Base-by-base conservation (phyloP, 2,113 vertebrate species). In the Podocnemis expansa region DNA sequence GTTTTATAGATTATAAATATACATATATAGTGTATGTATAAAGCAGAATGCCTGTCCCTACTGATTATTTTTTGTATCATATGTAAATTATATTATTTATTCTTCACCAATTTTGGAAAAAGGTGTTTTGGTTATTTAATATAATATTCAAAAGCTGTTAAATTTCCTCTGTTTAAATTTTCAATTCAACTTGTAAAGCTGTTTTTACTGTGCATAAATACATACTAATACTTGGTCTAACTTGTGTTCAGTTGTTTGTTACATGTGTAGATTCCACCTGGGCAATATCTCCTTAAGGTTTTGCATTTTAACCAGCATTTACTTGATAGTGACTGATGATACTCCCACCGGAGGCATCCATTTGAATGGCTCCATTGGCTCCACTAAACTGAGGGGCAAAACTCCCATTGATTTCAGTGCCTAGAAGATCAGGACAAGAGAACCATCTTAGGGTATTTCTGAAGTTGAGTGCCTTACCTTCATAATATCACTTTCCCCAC, bases 41-140 rank as follows among this genome's bases (percentile, higher is more conserved):
- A 98, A 98, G 97, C 97, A 98, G 97, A 98, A 98, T 98, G 97
- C 97, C 96, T 98, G 98, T 97, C 97, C 96, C 97, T 98, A 97
- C 97, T 97, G 98, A 95, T 98, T 98, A 98, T 98, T 98, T 98
- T 98, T 98, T 98, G 98, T 98, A 98, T 96, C 96, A 98, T 98
- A 98, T 97, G 98, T 98, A 98, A 98, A 98, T 98, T 98, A 98
- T 98, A 98, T 98, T 98, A 98, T 98, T 98, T 98, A 98, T 98
- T 98, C 98, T 98, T 98, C 98, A 98, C 93, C 97, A 96, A 97
- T 97, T 98, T 98, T 92, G 97, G 98, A 94, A 97, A 98, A 98
- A 97, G 97, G 98, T 98, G 98, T 98, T 98, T 98, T 98, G 98
- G 98, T 98, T 98, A 98, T 98, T 98, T 98, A 98, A 98, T 98